phyloP scores from a whole-genome alignment of 2,797 vertebrate species.

The Hippoglossus hippoglossus region DNA sequence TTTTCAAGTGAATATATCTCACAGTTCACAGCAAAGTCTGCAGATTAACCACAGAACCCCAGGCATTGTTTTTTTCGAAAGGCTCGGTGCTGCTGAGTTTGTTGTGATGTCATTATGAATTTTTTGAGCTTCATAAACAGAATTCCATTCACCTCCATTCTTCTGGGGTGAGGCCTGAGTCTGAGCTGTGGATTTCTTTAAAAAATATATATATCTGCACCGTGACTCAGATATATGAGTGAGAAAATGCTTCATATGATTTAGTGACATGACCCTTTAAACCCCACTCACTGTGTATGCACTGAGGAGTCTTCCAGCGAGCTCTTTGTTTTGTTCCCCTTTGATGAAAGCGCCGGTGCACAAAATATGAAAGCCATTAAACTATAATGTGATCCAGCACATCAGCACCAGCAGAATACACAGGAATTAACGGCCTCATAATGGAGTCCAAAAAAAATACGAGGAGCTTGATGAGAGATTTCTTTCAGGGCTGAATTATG shows the following conservation, averaged over 20 bases:
- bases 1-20: too few relatives aligned
- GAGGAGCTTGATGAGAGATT: neutral
- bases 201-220: neutral
- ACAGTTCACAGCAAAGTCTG: too few relatives aligned
- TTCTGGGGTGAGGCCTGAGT: conserved; percentile 28
- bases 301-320: neutral
- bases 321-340: conserved; percentile 19
- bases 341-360: conserved; percentile 7
- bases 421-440: neutral
- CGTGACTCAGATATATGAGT: neutral
- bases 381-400: neutral
- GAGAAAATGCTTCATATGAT: conserved; percentile 20
- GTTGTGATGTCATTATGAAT: conserved; percentile 29
- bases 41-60: too few relatives aligned
- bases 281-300: neutral
- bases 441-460: neutral
- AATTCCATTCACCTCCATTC: conserved; percentile 29
- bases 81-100: conserved; percentile 4
- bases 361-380: conserved; percentile 10
- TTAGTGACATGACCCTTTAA: conserved; percentile 21
- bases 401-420: neutral
- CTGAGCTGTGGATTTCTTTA: neutral
- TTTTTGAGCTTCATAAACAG: conserved; percentile 21
- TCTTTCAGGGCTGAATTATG: neutral
- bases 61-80: too few relatives aligned